Base-by-base conservation (phyloP, 2,888 invertebrate species). In the Spodoptera littoralis region DNA sequence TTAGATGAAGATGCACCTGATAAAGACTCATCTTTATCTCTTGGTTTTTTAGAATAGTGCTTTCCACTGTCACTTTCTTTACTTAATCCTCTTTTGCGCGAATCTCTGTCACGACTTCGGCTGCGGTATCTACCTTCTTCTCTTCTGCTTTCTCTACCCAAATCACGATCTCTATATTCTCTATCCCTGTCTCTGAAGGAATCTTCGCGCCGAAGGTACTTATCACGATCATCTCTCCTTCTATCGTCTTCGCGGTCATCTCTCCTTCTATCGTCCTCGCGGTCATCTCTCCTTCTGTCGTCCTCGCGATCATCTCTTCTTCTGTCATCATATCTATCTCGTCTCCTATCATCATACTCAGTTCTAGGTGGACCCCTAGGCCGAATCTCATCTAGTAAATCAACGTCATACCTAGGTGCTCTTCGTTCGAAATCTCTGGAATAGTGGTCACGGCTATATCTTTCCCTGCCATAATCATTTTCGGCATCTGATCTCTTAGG, bases 71-170 rank as follows among this genome's bases (percentile, higher is more conserved):
- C 90, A 60, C 76, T 90, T 44, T 93, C 93, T 76, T 74, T 89
- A 68, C 92, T 93, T 27, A 80, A 77, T 22, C 77, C 90, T 74
- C 92, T 85, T 84, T 92, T 93, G 44, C 91, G 89, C 36, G 81
- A 79, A 11, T 92, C 92, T 55, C 67, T 85, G n/a, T 93, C 93
- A 43, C 74, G 84, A 80, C 92, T 92, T 66, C 82, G 84, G 71
- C 89, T 89, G n/a, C 87, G 87, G 44, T 77, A 78, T 50, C 65
- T 60, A 11, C 42, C 13, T 45, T 81, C 69, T 36, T 80, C 73
- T 50, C 68, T 68, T 84, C 60, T 79, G 76, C 8, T 4, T 44
- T 63, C 87, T 73, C 61, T 86, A 80, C 59, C 83, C 12, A 66
- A 75, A 45, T 85, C 86, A 54, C 82, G 80, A 49, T 84, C 84